phyloP scores from a whole-genome alignment of 2,797 vertebrate genomes.

The Falco novaeseelandiae region DNA sequence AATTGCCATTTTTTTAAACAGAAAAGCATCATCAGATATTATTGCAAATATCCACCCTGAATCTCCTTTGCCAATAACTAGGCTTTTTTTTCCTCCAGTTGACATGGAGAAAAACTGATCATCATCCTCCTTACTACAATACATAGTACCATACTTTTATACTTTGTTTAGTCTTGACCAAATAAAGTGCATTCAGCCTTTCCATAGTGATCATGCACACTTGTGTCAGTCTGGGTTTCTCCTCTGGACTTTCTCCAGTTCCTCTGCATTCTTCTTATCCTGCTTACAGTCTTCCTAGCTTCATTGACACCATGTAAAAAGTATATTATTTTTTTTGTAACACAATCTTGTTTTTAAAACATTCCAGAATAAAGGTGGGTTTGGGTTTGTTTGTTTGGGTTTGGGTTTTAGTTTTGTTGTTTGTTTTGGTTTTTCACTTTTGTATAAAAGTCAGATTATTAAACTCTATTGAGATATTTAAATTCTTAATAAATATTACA shows the following conservation, averaged over 20 bases:
- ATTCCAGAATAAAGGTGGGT: neutral
- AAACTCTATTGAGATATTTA: neutral
- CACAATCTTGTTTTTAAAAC: neutral
- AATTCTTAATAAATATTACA: neutral
- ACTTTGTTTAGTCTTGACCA: neutral
- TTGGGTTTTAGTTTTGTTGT: too few species aligned
- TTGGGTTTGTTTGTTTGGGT: neutral
- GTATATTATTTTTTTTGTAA: neutral
- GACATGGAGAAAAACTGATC: neutral
- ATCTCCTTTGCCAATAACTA: neutral
- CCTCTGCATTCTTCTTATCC: neutral
- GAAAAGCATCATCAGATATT: neutral
- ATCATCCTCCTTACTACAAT: neutral
- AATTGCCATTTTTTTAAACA: neutral
- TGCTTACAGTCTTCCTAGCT: neutral
- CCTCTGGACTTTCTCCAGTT: neutral
- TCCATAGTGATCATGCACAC: neutral
- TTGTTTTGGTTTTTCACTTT: neutral
- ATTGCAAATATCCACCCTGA: neutral
- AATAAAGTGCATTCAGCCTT: neutral
- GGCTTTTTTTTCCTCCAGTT: neutral
- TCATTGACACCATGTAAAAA: neutral
- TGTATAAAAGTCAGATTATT: neutral
- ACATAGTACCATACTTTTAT: neutral
- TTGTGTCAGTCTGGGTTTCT: neutral